Base-by-base conservation (phyloP, 2,797 vertebrate genomes). In the Lutjanus argentimaculatus region DNA sequence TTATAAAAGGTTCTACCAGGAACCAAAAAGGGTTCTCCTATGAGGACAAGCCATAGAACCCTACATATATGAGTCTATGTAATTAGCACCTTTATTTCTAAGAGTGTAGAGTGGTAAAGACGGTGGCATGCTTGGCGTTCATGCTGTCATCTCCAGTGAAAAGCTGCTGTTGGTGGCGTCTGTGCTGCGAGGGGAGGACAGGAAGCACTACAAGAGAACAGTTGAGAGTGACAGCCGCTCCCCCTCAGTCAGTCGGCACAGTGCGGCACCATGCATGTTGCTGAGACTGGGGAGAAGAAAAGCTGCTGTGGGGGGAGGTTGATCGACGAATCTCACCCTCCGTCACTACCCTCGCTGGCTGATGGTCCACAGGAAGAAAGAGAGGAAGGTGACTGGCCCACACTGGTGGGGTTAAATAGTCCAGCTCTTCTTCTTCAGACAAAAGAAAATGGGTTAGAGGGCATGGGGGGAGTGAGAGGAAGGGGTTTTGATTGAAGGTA, bases 241-340 rank as follows among this genome's bases (percentile, higher is more conserved):
- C 85, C 72, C 74, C 77, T 88, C 67, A 49, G 79, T 85, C 80
- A 65, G 79, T 85, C 80, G 65, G 91, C 96, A 94, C 72, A 68
- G 88, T 67, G 84, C 85, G 95, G 95, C 95, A 95, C 94, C 36
- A 85, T 95, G 96, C 95, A 92, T 77, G 93, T 72, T 83, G 87
- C 85, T 62, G 61, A 92, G 83, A 49, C 15, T 42, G 63, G 71
- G 68, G 74, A 42, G 75, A 72, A 78, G 86, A 57, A 62, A 80
- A 77, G 78, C 77, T 64, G 79, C 77, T 17, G 14, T 1, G 25
- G 72, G 70, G 66, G 84, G 86, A 88, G 82, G 79, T 63, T 15
- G 80, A 85, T 85, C 17, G 77, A 89, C 72, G 84, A 87, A 48
- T 93, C 97, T 98, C 97, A 98, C 95, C 97, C 97, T 96, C 95